Conservation (phyloP, 2,797 vertebrate genomes). For the Hoplostethus mediterraneus region DNA sequence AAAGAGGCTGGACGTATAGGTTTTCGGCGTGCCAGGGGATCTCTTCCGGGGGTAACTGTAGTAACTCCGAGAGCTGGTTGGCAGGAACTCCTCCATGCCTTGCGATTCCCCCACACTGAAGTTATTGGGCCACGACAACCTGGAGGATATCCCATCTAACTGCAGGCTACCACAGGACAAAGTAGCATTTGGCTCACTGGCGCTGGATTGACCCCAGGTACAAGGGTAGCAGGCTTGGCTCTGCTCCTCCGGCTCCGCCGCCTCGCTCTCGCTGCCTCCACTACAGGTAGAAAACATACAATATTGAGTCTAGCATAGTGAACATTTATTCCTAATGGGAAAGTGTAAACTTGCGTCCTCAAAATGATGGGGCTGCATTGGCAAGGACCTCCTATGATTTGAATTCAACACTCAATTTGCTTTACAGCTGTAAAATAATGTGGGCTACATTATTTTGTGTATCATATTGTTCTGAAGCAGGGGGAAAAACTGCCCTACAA, state of each 20-base stretch:
- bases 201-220: conserved; percentile 81
- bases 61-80: conserved; percentile 90
- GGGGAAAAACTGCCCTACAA: no score
- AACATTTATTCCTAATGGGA: neutral
- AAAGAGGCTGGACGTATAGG: conserved; percentile 89
- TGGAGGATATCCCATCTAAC: conserved; percentile 83
- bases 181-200: conserved; percentile 76
- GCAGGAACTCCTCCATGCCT: conserved; percentile 86
- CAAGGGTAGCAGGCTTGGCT: conserved; percentile 91
- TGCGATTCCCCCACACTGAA: conserved; percentile 87
- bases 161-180: conserved; percentile 81
- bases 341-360: no score
- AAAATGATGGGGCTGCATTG: no score
- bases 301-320: neutral
- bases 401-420: neutral
- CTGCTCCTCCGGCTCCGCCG: conserved; percentile 81
- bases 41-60: conserved; percentile 97
- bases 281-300: conserved; percentile 68
- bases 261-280: conserved; percentile 86
- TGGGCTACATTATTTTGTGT: no score
- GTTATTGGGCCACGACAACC: conserved; percentile 96
- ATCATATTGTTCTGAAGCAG: no score
- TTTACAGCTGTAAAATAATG: neutral
- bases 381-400: no score
- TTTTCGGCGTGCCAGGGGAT: conserved; percentile 89